Evolutionary conservation across 1,140 invertebrate species (phyloP).

Genomic region (Bombus haemorrhoidalis): DNA sequence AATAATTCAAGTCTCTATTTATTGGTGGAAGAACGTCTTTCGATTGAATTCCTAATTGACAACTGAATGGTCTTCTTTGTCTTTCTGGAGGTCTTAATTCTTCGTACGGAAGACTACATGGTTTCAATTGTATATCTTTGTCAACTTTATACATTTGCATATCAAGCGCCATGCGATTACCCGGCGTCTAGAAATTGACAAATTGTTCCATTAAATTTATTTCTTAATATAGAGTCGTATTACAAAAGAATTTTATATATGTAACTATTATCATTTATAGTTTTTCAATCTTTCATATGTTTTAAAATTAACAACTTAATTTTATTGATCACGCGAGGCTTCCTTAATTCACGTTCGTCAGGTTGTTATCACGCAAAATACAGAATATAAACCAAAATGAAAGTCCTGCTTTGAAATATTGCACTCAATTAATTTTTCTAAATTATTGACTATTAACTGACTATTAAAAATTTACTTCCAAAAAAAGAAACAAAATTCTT

Average conservation of each 20-base stretch:
- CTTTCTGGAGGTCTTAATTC: slow-evolving; percentile 41
- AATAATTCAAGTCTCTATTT: not conserved
- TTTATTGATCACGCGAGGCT: too few species aligned
- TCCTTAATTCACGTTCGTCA: too few species aligned
- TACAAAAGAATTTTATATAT: too few species aligned
- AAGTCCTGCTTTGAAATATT: too few species aligned
- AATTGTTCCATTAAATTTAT: not conserved
- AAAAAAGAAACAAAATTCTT: not conserved
- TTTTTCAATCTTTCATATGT: too few species aligned
- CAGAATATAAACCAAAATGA: too few species aligned
- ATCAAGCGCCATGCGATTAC: not conserved
- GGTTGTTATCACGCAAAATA: too few species aligned
- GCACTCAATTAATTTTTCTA: not conserved
- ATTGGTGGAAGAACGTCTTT: slow-evolving; percentile 14
- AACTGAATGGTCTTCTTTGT: slow-evolving; percentile 29
- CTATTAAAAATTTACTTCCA: too few species aligned
- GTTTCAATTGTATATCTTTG: too few species aligned
- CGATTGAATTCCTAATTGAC: slow-evolving; percentile 22
- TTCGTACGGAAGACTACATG: slow-evolving; percentile 13
- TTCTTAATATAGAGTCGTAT: not conserved
- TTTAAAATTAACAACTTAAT: too few species aligned
- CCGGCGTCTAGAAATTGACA: not conserved
- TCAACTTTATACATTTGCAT: not conserved
- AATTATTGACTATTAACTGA: not conserved
- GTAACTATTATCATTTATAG: too few species aligned